Conservation (phyloP, 2,113 vertebrate species). For the Meriones unguiculatus region DNA sequence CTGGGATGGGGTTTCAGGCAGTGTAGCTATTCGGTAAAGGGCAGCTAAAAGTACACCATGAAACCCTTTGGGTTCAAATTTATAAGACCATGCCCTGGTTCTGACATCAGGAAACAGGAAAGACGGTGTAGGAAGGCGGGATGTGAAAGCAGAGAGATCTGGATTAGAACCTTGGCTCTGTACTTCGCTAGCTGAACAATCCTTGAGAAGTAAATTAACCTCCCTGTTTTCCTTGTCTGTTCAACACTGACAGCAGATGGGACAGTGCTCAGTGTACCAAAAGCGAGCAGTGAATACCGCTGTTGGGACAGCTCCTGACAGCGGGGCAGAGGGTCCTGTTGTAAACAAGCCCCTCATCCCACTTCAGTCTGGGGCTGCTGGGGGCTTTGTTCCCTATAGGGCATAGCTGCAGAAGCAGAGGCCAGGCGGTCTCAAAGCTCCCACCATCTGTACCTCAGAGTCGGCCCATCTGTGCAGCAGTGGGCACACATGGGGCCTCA, state of each 20-base stretch:
- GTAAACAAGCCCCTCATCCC: conserved; percentile 35
- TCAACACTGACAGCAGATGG: conserved; percentile 3
- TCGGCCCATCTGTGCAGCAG: conserved; percentile 87
- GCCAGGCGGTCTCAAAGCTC: conserved; percentile 58
- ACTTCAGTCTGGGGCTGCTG: neutral
- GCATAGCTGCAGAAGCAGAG: conserved; percentile 74
- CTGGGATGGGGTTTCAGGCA: neutral
- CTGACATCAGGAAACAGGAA: neutral
- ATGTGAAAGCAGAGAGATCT: neutral
- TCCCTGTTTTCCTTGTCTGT: conserved; percentile 38
- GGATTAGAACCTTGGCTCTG: neutral
- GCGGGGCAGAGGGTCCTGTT: conserved; percentile 34
- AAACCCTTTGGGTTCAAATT: neutral
- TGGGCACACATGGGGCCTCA: conserved; percentile 89
- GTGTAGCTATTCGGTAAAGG: neutral
- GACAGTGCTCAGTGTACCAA: conserved; percentile 9
- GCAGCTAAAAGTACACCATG: neutral
- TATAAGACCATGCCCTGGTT: neutral
- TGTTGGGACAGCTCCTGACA: conserved; percentile 52
- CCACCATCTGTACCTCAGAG: conserved; percentile 87
- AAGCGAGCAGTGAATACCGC: conserved; percentile 35
- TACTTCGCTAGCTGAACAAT: neutral
- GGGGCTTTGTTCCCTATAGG: conserved; percentile 83
- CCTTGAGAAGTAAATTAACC: conserved; percentile 14
- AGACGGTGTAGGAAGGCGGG: neutral